Base-by-base conservation (phyloP, 2,113 vertebrate species). In the Oryzias woworae region DNA sequence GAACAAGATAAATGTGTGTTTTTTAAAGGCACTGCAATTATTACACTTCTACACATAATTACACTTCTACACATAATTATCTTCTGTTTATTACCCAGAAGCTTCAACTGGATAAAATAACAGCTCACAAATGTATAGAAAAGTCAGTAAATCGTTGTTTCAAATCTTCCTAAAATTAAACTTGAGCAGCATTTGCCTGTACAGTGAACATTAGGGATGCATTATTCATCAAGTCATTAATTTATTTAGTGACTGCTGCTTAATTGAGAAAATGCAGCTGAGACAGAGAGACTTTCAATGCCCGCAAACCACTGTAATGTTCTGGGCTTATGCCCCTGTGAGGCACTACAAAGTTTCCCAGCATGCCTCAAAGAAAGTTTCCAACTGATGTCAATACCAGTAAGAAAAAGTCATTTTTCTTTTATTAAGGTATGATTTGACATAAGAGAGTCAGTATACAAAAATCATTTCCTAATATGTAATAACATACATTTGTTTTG, bases 151-250 rank as follows among this genome's bases (percentile, higher is more conserved):
- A 57, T 71, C 41, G 5, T 10, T 75, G 53, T 61, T 28, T 71
- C 45, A 58, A 62, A 69, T 70, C 20, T 10, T 31, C 22, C 41
- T 20, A 73, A 65, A 55, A 17, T 26, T 17, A 23, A 42, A 46
- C 51, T 59, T 44, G 46, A 10, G 17, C 62, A 68, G 36, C 22
- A 46, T 64, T 66, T 61, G 53, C 26, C 16, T 76, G 66, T 62
- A 76, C 69, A 81, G 73, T 81, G 81, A 72, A 77, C 63, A 69
- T 76, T 70, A 79, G 31, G 54, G 26, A 7, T 69, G 50, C 56
- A 84, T 86, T 79, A 78, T 81, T 81, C 53, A 86, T 75, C 3
- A 10, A 24, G 61, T 60, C 63, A 66, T 79, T 67, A 69, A 80
- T 73, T 53, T 81, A 20, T 80, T 77, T 64, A 65, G 62, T 52